phyloP scores from a whole-genome alignment of 2,797 vertebrate species.

The Poeciliopsis gracilis region DNA sequence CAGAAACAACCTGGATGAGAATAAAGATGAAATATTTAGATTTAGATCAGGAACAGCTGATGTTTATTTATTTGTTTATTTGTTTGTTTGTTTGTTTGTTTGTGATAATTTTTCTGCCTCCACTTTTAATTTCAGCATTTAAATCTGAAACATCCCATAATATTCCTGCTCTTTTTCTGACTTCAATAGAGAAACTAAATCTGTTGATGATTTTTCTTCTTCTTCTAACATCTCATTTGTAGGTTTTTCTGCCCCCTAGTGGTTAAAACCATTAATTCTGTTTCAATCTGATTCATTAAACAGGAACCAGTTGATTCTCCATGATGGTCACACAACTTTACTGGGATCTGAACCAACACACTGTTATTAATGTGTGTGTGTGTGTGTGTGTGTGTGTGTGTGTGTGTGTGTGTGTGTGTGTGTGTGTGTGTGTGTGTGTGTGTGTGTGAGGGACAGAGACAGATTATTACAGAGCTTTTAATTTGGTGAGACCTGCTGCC shows the following conservation, averaged over 20 bases:
- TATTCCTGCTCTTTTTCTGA: too few species aligned
- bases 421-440: not conserved
- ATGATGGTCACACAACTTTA: slow-evolving; percentile 37
- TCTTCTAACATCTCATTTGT: too few species aligned
- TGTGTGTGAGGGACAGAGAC: slow-evolving; percentile 23
- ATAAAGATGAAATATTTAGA: too few species aligned
- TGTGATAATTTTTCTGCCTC: too few species aligned
- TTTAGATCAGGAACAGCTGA: too few species aligned
- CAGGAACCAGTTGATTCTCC: not conserved
- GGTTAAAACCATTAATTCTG: not conserved
- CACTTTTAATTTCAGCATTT: not conserved
- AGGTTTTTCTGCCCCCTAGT: not conserved
- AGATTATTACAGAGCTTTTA: slow-evolving; percentile 38
- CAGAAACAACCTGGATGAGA: too few species aligned
- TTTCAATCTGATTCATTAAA: not conserved
- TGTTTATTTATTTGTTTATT: too few species aligned
- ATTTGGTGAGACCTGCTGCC: slow-evolving; percentile 61
- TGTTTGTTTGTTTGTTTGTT: too few species aligned
- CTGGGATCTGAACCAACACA: slow-evolving; percentile 37
- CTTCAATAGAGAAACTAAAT: too few species aligned
- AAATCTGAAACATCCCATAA: not conserved
- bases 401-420: not conserved
- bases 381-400: not conserved
- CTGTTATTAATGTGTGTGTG: not conserved
- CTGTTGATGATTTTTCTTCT: too few species aligned